Conservation (phyloP, 1,140 invertebrate species). For the Drosophila pallidifrons region DNA sequence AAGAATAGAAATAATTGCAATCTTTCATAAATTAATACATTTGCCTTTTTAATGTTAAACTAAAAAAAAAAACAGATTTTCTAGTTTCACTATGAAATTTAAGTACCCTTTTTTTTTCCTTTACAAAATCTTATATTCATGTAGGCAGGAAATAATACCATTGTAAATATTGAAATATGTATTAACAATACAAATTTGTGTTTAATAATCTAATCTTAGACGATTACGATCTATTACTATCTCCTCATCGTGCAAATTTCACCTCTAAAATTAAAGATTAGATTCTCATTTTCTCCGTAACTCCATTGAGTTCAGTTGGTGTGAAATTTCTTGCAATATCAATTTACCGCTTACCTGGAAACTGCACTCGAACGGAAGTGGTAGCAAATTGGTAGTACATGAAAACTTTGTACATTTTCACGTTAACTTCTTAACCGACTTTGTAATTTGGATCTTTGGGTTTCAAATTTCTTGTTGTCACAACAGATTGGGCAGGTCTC, state of each 20-base stretch:
- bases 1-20: no score
- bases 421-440: slow-evolving; percentile 57
- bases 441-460: slow-evolving; percentile 35
- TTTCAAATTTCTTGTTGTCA: slow-evolving; percentile 74
- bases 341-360: slow-evolving; percentile 35
- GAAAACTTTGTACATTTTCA: slow-evolving; percentile 23
- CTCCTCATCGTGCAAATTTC: neutral
- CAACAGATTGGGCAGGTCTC: slow-evolving; percentile 53
- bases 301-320: slow-evolving; percentile 1
- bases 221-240: no score
- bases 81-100: no score
- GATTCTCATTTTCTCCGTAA: neutral
- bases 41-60: no score
- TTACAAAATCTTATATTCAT: no score
- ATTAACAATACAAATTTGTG: no score
- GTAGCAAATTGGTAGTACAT: slow-evolving; percentile 31
- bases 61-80: no score
- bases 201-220: neutral
- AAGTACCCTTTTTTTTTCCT: no score
- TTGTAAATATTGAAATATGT: no score
- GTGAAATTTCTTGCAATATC: slow-evolving; percentile 24
- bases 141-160: no score
- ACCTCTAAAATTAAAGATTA: neutral
- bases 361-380: slow-evolving; percentile 17
- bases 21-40: no score